Evolutionary conservation across 2,888 invertebrate species (phyloP).

Genomic region (Prosopocoilus inquinatus): DNA sequence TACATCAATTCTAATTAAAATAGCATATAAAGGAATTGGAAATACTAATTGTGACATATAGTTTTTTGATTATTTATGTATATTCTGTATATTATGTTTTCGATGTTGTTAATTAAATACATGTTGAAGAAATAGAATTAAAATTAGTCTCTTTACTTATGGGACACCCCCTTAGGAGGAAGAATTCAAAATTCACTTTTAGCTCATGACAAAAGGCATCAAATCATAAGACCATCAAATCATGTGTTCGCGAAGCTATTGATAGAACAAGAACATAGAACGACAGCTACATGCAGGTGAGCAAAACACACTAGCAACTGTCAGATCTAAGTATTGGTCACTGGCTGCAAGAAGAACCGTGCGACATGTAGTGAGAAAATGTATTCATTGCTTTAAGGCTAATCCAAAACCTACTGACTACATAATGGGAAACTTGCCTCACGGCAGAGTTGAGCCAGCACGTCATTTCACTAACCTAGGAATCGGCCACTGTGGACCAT

Average conservation of each 20-base stretch:
- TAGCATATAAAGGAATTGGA: too few species aligned
- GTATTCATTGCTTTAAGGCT: not conserved
- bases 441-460: not conserved
- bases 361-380: not conserved
- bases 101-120: too few species aligned
- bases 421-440: slow-evolving; percentile 4
- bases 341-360: not conserved
- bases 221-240: slow-evolving; percentile 8
- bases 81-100: too few species aligned
- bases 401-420: not conserved
- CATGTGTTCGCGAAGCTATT: slow-evolving; percentile 6
- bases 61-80: too few species aligned
- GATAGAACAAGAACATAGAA: slow-evolving; percentile 6
- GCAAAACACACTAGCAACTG: not conserved
- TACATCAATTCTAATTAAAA: too few species aligned
- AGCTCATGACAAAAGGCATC: slow-evolving; percentile 3
- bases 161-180: too few species aligned
- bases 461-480: not conserved
- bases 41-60: too few species aligned
- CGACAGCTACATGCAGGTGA: slow-evolving; percentile 8
- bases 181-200: slow-evolving; percentile 6
- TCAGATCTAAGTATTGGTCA: slow-evolving; percentile 7
- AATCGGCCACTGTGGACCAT: not conserved
- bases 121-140: too few species aligned
- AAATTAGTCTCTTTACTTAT: too few species aligned